Conservation (phyloP, 1,140 invertebrate genomes). For the Bombus balteatus region DNA sequence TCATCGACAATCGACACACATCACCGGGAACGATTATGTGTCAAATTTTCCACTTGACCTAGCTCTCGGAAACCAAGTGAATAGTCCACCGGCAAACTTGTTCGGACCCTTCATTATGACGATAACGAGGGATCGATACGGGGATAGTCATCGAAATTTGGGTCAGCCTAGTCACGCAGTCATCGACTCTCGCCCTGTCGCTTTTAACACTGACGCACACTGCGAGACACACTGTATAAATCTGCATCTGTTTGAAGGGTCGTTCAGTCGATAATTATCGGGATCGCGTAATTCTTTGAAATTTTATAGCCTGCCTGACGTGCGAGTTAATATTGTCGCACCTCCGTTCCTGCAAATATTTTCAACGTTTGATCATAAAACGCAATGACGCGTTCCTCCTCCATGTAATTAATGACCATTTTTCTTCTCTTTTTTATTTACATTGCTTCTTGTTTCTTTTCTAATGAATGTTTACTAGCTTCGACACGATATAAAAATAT, state of each 20-base stretch:
- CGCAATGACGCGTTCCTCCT: neutral
- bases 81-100: conserved; percentile 48
- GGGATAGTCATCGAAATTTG: conserved; percentile 65
- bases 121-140: conserved; percentile 53
- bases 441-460: neutral
- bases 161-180: conserved; percentile 43
- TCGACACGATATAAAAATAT: neutral
- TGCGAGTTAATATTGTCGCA: neutral
- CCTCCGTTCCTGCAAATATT: neutral
- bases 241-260: neutral
- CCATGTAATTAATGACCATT: neutral
- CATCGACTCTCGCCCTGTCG: conserved; percentile 52
- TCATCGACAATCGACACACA: conserved; percentile 11
- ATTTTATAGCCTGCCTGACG: neutral
- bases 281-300: neutral
- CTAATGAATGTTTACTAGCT: neutral
- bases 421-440: neutral
- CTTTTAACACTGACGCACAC: conserved; percentile 26
- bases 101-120: conserved; percentile 60
- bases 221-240: conserved; percentile 11
- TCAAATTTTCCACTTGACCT: conserved; percentile 64
- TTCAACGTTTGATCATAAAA: neutral
- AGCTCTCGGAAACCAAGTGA: conserved; percentile 24
- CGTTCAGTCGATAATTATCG: conserved; percentile 9
- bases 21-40: conserved; percentile 39